Conservation (phyloP, 2,888 invertebrate species). For the Pammene aurita region DNA sequence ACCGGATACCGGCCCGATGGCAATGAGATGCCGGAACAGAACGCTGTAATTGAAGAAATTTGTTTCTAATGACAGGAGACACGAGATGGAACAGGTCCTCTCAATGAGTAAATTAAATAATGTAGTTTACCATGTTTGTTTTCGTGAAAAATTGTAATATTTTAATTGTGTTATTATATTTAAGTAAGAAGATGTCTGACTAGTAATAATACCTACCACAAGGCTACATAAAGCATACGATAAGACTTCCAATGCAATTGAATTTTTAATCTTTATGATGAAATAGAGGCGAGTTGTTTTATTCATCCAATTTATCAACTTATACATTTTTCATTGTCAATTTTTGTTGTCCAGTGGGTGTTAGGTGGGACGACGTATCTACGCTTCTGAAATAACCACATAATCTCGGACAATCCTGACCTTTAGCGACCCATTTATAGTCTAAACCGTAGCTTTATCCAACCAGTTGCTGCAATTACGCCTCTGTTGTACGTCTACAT, state of each 20-base stretch:
- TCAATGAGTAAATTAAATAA: no score
- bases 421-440: background rate
- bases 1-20: background rate
- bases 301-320: background rate
- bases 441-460: background rate
- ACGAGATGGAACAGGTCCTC: no score
- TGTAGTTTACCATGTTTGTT: no score
- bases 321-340: slow-evolving; percentile 1
- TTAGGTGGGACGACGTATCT: background rate
- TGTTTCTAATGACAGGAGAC: background rate
- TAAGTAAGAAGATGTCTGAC: no score
- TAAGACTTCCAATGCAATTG: background rate
- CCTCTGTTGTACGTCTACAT: background rate
- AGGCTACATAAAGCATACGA: background rate
- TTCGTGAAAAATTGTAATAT: no score
- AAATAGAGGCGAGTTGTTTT: background rate
- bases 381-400: slow-evolving; percentile 5
- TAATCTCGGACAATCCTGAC: background rate
- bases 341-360: background rate
- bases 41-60: background rate
- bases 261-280: background rate
- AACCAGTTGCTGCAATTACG: background rate
- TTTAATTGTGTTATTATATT: no score
- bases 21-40: slow-evolving; percentile 5
- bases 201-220: no score